Percentiles rank a stretch among this genome's conserved stretches.
Evolutionary conservation across 2,113 vertebrate species (phyloP).

Genomic region (Echinops telfairi): DNA sequence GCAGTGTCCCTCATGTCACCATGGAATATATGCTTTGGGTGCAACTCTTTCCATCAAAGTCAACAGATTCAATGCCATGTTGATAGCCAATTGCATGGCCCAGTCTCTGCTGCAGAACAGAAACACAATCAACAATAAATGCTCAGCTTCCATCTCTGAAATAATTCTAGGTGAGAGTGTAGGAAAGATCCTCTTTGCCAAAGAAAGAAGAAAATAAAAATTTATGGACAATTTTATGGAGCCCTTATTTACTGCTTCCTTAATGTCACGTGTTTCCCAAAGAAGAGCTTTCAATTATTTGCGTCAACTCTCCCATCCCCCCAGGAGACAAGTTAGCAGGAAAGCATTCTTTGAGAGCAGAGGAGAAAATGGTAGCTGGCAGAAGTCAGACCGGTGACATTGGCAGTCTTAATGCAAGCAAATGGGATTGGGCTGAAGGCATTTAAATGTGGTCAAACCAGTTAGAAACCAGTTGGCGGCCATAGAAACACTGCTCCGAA

Average conservation of each 20-base stretch:
- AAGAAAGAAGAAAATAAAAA: conserved; percentile 59
- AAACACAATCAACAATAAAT: conserved; percentile 40
- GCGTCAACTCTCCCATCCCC: background rate
- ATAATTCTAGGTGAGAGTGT: background rate
- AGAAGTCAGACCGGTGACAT: conserved; percentile 6
- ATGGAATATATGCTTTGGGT: conserved; percentile 16
- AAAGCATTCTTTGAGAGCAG: background rate
- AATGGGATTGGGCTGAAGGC: background rate
- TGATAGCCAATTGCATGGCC: background rate
- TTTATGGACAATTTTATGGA: conserved; percentile 45
- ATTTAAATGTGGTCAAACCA: background rate
- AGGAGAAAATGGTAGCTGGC: conserved; percentile 9
- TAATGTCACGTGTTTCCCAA: conserved; percentile 32
- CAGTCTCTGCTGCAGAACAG: background rate
- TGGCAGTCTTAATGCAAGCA: background rate
- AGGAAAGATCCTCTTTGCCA: background rate
- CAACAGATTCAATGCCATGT: background rate
- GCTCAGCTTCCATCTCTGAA: background rate
- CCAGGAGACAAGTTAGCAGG: background rate
- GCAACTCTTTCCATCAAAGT: conserved; percentile 21
- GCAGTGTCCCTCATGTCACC: background rate
- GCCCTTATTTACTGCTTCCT: conserved; percentile 15
- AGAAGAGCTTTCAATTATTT: conserved; percentile 47
- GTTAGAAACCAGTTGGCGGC: conserved; percentile 9
- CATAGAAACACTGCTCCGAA: background rate